A percentile compares a stretch with the other conserved stretches of the same genome.
These are phyloP conservation scores for Ceratina australensis DNA, from an alignment of 1,140 invertebrate genomes.

Conservation along the genomic window DNA sequence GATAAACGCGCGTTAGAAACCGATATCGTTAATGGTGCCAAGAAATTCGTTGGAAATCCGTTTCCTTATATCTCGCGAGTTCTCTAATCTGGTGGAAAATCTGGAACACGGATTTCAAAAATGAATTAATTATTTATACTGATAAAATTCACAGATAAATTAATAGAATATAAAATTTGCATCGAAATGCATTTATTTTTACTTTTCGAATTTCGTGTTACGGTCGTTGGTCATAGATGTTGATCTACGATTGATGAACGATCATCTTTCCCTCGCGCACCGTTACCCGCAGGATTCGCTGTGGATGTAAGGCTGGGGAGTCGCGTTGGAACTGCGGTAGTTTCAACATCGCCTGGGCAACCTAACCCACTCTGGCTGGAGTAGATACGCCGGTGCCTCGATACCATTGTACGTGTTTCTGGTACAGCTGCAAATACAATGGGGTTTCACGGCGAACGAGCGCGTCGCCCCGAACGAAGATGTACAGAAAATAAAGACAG, in stretches of 20 bases:
- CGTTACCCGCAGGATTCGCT: neutral
- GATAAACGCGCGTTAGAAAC: slow-evolving; percentile 1
- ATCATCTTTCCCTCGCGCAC: slow-evolving; percentile 40
- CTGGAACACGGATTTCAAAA: no score
- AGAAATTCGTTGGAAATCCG: no score
- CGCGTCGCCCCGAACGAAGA: slow-evolving; percentile 13
- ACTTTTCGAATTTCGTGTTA: no score
- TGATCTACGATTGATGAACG: slow-evolving; percentile 25
- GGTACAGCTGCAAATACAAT: slow-evolving; percentile 40
- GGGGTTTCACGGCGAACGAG: slow-evolving; percentile 36
- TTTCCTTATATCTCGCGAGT: no score
- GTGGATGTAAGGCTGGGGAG: slow-evolving; percentile 22
- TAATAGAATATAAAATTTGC: no score
- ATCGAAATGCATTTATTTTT: no score
- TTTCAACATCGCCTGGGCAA: slow-evolving; percentile 47
- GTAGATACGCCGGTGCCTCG: slow-evolving; percentile 33
- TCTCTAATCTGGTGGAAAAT: no score
- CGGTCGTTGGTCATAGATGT: no score
- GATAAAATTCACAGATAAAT: no score
- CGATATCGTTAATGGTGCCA: no score
- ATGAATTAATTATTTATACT: no score
- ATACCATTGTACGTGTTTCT: slow-evolving; percentile 43
- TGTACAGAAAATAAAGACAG: slow-evolving; percentile 40
- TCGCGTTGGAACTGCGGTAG: slow-evolving; percentile 41
- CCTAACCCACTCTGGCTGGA: slow-evolving; percentile 32